Evolutionary conservation across 2,888 invertebrate genomes (phyloP).

Genomic region (Drosophila maculinotata): DNA sequence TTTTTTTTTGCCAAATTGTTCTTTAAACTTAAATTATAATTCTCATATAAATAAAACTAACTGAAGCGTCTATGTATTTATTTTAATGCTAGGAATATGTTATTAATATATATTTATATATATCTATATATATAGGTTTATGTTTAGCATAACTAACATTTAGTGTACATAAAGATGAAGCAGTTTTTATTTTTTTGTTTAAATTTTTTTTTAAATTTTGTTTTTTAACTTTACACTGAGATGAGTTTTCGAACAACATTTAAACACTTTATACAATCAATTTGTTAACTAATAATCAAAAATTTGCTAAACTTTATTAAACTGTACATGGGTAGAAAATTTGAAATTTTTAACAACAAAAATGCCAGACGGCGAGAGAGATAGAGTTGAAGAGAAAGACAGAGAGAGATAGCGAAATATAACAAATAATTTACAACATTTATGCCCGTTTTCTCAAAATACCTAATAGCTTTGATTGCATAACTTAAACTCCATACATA

Average conservation of each 20-base stretch:
- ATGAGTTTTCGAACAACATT: conserved; percentile 79
- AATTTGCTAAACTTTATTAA: conserved; percentile 60
- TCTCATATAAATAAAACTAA: conserved; percentile 75
- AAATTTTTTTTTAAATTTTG: conserved; percentile 51
- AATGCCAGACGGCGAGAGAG: conserved; percentile 19
- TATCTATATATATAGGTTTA: conserved; percentile 21
- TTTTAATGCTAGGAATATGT: conserved; percentile 71
- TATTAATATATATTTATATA: conserved; percentile 43
- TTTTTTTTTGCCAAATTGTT: conserved; percentile 25
- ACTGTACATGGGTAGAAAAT: conserved; percentile 59
- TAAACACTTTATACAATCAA: conserved; percentile 70
- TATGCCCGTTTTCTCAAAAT: conserved; percentile 15
- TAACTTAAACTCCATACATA: too few relatives aligned
- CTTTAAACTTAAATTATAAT: conserved; percentile 40
- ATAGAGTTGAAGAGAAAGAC: conserved; percentile 1
- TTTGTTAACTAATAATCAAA: conserved; percentile 50
- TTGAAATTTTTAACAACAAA: conserved; percentile 63
- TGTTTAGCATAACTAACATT: conserved; percentile 62
- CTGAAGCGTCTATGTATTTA: conserved; percentile 80
- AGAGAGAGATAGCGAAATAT: conserved; percentile 23
- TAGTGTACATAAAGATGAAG: conserved; percentile 61
- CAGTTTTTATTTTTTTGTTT: conserved; percentile 38
- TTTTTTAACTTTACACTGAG: conserved; percentile 79
- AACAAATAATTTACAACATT: conserved; percentile 82
- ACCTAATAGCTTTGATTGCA: too few relatives aligned